A percentile compares a stretch with the other conserved stretches of the same genome.
phyloP scores from a whole-genome alignment of 2,888 invertebrate species.

The Glomeris marginata region DNA sequence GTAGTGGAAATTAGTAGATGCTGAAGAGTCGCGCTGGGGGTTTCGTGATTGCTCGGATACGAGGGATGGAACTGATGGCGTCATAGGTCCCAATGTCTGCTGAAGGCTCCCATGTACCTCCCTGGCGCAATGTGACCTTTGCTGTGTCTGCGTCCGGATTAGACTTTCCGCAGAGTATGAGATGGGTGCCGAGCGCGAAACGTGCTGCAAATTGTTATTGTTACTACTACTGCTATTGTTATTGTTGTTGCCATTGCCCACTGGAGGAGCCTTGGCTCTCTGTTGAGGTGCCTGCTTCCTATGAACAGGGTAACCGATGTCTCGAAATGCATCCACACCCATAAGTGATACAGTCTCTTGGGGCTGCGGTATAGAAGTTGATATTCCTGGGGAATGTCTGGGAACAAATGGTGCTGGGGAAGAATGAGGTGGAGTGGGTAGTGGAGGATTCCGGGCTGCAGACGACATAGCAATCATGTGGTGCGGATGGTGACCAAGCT shows the following conservation, averaged over 20 bases:
- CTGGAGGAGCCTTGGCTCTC: slow-evolving; percentile 7
- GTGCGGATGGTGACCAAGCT: too few relatives aligned
- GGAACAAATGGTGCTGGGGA: slow-evolving; percentile 9
- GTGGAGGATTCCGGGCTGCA: neutral
- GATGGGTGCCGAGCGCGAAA: slow-evolving; percentile 5
- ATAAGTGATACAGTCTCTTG: too few relatives aligned
- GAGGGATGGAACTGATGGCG: neutral
- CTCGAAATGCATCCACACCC: slow-evolving; percentile 1
- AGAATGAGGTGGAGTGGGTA: slow-evolving; percentile 1
- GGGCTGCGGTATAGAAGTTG: neutral
- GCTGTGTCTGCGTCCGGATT: slow-evolving; percentile 10
- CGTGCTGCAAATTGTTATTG: neutral
- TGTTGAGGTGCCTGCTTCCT: neutral
- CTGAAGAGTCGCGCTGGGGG: too few relatives aligned
- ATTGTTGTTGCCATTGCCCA: neutral
- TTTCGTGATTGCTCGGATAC: too few relatives aligned
- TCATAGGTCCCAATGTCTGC: neutral
- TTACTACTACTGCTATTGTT: slow-evolving; percentile 1
- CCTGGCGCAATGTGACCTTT: slow-evolving; percentile 11
- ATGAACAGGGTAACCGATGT: neutral
- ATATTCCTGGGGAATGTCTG: slow-evolving; percentile 6
- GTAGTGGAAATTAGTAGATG: too few relatives aligned
- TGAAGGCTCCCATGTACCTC: neutral
- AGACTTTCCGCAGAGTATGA: slow-evolving; percentile 16
- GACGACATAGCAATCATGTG: neutral